phyloP scores from a whole-genome alignment of 1,140 invertebrate genomes.

The Orussus abietinus region DNA sequence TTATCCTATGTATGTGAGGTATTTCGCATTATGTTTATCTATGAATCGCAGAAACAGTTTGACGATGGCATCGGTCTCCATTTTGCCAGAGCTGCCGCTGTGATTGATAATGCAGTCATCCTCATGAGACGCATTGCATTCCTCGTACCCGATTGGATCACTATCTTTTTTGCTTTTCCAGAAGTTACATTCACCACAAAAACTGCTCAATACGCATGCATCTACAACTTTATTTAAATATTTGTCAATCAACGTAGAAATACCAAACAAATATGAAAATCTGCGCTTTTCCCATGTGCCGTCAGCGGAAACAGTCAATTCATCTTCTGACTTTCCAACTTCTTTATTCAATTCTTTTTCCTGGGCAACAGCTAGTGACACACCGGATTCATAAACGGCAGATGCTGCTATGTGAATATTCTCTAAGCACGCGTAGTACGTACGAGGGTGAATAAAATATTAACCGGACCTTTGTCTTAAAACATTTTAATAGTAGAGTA shows the following conservation, averaged over 20 bases:
- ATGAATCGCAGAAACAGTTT: constrained; percentile 19
- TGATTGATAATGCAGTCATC: constrained; percentile 12
- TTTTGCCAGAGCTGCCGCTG: constrained; percentile 14
- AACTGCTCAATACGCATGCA: constrained; percentile 9
- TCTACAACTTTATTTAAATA: constrained; percentile 18
- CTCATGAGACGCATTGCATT: constrained; percentile 9
- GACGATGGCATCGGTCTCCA: constrained; percentile 19
- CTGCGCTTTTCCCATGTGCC: constrained; percentile 19
- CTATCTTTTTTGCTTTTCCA: constrained; percentile 13
- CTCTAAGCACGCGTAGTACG: constrained; percentile 12
- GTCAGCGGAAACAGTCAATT: constrained; percentile 17
- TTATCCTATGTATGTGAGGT: constrained; percentile 22
- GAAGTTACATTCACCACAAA: constrained; percentile 3
- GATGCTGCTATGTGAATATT: constrained; percentile 12
- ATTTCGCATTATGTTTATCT: constrained; percentile 10
- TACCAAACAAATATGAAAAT: constrained; percentile 13
- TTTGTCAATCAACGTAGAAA: constrained; percentile 14
- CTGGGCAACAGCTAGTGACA: constrained; percentile 15
- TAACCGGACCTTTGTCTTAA: too few species aligned
- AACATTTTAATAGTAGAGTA: too few species aligned
- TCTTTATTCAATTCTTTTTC: constrained; percentile 12
- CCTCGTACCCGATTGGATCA: constrained; percentile 12
- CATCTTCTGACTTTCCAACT: constrained; percentile 5
- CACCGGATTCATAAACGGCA: constrained; percentile 9
- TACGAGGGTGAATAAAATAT: too few species aligned